Base-by-base conservation (phyloP, 2,797 vertebrate genomes). In the Sebastes kiyomatsui region DNA sequence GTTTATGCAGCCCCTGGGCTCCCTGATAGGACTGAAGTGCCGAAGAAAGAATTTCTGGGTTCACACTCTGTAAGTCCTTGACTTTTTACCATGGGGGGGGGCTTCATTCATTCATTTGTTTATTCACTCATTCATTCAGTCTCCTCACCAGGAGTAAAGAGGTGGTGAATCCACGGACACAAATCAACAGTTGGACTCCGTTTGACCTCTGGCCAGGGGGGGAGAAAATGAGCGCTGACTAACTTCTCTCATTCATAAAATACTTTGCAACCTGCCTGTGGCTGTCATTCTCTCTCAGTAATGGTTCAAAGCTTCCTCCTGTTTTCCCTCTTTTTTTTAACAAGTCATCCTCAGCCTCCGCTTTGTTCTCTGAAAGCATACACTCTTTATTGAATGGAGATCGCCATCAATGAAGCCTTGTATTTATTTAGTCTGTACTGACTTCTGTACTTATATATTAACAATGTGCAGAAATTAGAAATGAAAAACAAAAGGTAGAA, bases 111-210 rank as follows among this genome's bases (percentile, higher is more conserved):
- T 74, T 71, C 9, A 67, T 67, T 18, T 32, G 28, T 82, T 81
- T 54, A 22, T 81, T 73, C 12, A 74, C 42, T 67, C 16, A 20
- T 62, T 81, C 62, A 52, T 67, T 65, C 55, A 46, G 30, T 75
- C 42, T 56, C 52, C 58, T 80, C 64, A 20, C 20, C 67, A 23
- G 58, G 32, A 77, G 70, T n/a, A 5, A 9, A 35, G 35, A 87
- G 18, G 28, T 13, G 60, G 54, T 69, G 72, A 85, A 79, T 49
- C 35, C 54, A 32, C 11, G 2, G 64, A 60, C 71, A 91, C 87
- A 92, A 88, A 93, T 91, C 88, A 90, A 28, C 81, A 59, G n/a
- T 65, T 89, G 87, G 84, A 89, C 88, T 92, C 78, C 60, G 77
- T 71, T 64, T 92, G 92, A 93, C 91, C 90, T 90, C 66, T 72